These are phyloP conservation scores for Nineta flava DNA, from an alignment of 2,888 invertebrate species.

Conservation along the genomic window DNA sequence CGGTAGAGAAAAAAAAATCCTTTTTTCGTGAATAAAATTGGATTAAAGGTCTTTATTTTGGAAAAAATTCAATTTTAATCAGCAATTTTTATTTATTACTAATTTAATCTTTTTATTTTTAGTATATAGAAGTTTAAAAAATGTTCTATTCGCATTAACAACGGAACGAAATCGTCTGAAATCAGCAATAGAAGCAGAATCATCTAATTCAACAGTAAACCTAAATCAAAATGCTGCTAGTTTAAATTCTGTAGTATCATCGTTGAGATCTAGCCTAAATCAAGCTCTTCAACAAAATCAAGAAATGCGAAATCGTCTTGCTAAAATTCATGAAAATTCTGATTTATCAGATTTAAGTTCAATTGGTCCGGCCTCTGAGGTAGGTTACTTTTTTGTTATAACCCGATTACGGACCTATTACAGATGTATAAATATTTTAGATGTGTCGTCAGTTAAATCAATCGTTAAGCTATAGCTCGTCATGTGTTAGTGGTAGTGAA, in stretches of 20 bases:
- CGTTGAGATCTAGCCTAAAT: constrained; percentile 40
- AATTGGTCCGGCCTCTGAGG: constrained; percentile 36
- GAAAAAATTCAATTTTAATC: too few species aligned
- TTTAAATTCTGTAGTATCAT: constrained; percentile 30
- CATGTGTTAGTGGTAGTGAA: constrained; percentile 58
- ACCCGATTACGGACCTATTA: background rate
- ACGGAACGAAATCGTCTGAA: constrained; percentile 45
- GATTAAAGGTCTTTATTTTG: too few species aligned
- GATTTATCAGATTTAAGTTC: constrained; percentile 43
- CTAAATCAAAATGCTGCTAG: constrained; percentile 23
- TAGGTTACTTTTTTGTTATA: background rate
- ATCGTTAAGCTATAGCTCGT: constrained; percentile 59
- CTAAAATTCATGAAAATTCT: constrained; percentile 44
- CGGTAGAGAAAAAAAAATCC: too few species aligned
- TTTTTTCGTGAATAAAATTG: too few species aligned
- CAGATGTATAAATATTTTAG: constrained; percentile 19
- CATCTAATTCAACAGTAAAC: constrained; percentile 11
- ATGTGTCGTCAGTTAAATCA: constrained; percentile 38
- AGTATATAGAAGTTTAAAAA: constrained; percentile 34
- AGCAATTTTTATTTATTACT: too few species aligned
- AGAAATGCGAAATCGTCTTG: constrained; percentile 46
- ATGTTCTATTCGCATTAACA: constrained; percentile 26
- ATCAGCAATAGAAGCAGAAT: constrained; percentile 37
- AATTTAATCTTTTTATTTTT: constrained; percentile 9
- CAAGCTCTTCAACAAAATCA: constrained; percentile 60